phyloP scores from a whole-genome alignment of 2,113 vertebrate genomes.

The Coptodon rendalli region DNA sequence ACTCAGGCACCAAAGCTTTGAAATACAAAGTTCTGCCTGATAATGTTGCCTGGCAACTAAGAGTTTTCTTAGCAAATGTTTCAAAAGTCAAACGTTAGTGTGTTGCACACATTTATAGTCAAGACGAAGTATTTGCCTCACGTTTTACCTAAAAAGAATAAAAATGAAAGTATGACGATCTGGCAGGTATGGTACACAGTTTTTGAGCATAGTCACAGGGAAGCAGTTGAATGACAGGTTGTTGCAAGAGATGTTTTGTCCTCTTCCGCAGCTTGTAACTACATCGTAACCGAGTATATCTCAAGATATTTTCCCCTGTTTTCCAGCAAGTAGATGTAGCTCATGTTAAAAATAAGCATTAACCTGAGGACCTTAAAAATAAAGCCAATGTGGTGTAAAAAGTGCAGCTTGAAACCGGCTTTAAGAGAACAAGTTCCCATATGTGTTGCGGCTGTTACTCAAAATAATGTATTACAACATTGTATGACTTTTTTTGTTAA shows the following conservation, averaged over 20 bases:
- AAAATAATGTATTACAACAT: background rate
- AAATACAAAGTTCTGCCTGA: background rate
- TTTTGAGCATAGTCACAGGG: background rate
- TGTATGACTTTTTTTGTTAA: background rate
- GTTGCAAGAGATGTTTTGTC: background rate
- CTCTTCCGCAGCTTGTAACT: background rate
- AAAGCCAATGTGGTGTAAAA: background rate
- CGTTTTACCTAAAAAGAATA: background rate
- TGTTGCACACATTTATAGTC: background rate
- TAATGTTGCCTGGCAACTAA: constrained; percentile 8
- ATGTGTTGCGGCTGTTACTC: background rate
- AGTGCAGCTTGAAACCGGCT: background rate
- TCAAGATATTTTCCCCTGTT: background rate
- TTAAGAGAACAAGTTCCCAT: background rate
- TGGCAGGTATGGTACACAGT: background rate
- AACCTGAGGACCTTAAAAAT: background rate
- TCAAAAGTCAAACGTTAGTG: background rate
- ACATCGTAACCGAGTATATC: background rate
- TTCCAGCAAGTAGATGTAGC: background rate
- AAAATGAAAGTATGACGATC: background rate
- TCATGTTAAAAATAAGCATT: background rate
- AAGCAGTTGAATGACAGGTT: background rate
- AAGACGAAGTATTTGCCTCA: background rate
- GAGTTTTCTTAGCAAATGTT: background rate
- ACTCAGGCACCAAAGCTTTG: background rate